A percentile compares a stretch with the other conserved stretches of the same genome.
These are phyloP conservation scores for Drosophila arawakana DNA, from an alignment of 1,140 invertebrate genomes.

Conservation along the genomic window DNA sequence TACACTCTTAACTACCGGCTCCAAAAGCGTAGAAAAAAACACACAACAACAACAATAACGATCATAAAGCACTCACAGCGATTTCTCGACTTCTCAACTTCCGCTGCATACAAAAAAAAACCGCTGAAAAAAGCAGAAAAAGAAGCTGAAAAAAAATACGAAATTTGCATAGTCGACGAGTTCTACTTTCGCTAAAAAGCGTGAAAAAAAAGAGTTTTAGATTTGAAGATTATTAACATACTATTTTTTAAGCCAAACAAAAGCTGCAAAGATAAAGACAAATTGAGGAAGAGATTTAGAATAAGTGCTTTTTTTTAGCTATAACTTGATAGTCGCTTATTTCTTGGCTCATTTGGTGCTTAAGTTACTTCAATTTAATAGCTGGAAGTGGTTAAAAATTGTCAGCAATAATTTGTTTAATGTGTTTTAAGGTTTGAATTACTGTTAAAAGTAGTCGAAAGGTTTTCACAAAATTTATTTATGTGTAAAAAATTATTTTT, in stretches of 20 bases:
- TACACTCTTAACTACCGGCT: too few relatives aligned
- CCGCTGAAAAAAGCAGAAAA: not conserved
- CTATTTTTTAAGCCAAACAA: not conserved
- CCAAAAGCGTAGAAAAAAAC: not conserved
- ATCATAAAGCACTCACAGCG: conserved; percentile 57
- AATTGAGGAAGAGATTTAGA: not conserved
- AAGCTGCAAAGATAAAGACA: not conserved
- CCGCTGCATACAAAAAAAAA: conserved; percentile 38
- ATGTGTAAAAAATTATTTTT: not conserved
- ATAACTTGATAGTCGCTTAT: too few relatives aligned
- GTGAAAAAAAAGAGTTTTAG: conserved; percentile 11
- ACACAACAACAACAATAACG: conserved; percentile 22
- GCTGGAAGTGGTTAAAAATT: too few relatives aligned
- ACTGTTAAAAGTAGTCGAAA: too few relatives aligned
- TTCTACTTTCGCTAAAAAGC: conserved; percentile 60
- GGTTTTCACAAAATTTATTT: not conserved
- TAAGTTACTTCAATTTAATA: too few relatives aligned
- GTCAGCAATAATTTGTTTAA: too few relatives aligned
- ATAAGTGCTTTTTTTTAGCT: not conserved
- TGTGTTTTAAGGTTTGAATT: too few relatives aligned
- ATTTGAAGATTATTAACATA: conserved; percentile 1
- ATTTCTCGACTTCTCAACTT: conserved; percentile 56
- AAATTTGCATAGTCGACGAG: conserved; percentile 59
- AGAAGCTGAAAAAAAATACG: not conserved
- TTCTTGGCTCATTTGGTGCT: too few relatives aligned